A percentile compares a stretch with the other conserved stretches of the same genome.
These are phyloP conservation scores for Madoqua kirkii DNA, from an alignment of 2,113 vertebrate genomes.

Conservation along the genomic window DNA sequence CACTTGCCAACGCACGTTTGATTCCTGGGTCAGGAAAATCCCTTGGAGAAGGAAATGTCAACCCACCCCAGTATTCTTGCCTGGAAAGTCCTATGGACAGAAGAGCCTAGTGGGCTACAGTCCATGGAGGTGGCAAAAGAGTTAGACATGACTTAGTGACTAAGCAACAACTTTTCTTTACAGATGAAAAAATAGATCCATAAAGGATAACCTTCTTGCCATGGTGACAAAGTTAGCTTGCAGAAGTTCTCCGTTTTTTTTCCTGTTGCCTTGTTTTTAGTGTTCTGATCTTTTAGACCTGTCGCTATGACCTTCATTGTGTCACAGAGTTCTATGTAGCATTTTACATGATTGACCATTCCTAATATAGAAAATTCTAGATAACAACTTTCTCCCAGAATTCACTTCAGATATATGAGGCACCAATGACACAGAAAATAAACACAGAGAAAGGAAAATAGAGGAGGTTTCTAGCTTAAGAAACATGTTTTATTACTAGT, in stretches of 20 bases:
- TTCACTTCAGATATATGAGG: neutral
- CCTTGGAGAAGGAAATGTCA: neutral
- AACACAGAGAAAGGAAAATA: neutral
- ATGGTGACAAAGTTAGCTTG: neutral
- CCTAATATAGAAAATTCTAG: neutral
- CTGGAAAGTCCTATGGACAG: neutral
- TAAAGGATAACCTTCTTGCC: neutral
- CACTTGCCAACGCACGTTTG: accelerated
- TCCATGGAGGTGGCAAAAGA: neutral
- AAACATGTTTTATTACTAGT: neutral
- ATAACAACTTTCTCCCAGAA: neutral
- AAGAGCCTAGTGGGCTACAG: neutral
- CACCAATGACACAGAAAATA: neutral
- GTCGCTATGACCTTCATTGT: neutral
- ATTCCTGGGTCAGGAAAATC: neutral
- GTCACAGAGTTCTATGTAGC: neutral
- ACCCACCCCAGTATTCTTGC: neutral
- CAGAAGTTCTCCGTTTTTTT: neutral
- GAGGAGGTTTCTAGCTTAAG: neutral
- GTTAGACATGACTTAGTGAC: neutral
- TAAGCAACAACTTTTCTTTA: neutral
- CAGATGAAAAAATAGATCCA: neutral
- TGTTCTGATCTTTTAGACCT: neutral
- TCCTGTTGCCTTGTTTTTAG: neutral
- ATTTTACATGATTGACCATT: neutral